A percentile compares a stretch with the other conserved stretches of the same genome.
Evolutionary conservation across 1,140 invertebrate species (phyloP).

Genomic region (Formica exsecta): DNA sequence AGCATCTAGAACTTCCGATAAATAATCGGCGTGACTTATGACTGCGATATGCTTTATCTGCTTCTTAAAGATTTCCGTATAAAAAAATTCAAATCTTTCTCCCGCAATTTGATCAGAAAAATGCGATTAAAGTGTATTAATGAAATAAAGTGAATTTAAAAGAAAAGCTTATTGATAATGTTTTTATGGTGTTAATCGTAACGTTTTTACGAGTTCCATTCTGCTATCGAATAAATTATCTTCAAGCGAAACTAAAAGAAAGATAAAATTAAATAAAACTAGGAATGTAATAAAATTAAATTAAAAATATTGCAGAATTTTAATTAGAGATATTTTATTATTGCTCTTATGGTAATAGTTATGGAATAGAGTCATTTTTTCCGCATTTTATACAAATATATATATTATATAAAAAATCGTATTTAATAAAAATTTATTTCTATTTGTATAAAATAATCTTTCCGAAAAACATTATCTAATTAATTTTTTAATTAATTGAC

Average conservation of each 20-base stretch:
- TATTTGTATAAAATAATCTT: too few relatives aligned
- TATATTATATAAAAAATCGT: too few relatives aligned
- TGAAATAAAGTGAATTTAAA: not conserved
- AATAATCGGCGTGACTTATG: conserved; percentile 51
- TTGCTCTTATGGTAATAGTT: too few relatives aligned
- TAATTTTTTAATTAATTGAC: too few relatives aligned
- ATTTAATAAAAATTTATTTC: too few relatives aligned
- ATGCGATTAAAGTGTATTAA: not conserved
- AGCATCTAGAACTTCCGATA: conserved; percentile 30
- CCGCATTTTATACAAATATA: too few relatives aligned
- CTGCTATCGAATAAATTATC: not conserved
- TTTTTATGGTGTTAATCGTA: not conserved
- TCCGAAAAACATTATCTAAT: too few relatives aligned
- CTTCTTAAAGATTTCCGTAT: not conserved
- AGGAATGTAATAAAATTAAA: not conserved
- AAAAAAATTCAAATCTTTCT: not conserved
- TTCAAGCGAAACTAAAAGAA: not conserved
- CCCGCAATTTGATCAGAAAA: not conserved
- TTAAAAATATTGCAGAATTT: not conserved
- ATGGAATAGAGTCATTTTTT: too few relatives aligned
- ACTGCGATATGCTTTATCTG: conserved; percentile 1
- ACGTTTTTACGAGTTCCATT: not conserved
- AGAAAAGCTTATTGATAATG: not conserved
- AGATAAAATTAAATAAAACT: not conserved
- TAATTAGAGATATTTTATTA: not conserved